Percentiles rank a stretch among this genome's conserved stretches.
phyloP scores from a whole-genome alignment of 1,140 invertebrate genomes.

The Drosophila erecta region DNA sequence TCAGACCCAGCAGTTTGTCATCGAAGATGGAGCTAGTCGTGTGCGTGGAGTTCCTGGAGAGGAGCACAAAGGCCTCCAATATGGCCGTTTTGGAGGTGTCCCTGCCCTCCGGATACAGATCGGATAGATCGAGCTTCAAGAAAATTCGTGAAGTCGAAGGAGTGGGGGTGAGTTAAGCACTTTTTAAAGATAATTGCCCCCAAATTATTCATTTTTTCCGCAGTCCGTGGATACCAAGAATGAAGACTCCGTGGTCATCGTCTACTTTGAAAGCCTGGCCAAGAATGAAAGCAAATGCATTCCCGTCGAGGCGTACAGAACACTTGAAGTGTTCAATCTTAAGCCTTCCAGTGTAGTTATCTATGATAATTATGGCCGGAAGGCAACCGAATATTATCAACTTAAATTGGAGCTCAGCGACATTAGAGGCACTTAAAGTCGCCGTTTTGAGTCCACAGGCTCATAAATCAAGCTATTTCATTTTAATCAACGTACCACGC shows the following conservation, averaged over 20 bases:
- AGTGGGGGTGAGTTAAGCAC: background rate
- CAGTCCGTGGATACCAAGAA: background rate
- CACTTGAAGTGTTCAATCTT: slow-evolving; percentile 87
- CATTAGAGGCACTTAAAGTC: slow-evolving; percentile 31
- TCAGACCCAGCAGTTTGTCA: background rate
- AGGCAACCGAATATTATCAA: slow-evolving; percentile 56
- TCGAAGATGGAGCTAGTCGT: background rate
- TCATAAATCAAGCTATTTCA: slow-evolving; percentile 19
- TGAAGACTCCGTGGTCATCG: background rate
- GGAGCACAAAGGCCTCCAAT: background rate
- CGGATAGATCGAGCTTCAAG: background rate
- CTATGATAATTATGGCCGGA: slow-evolving; percentile 95
- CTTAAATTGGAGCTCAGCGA: slow-evolving; percentile 49
- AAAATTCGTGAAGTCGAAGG: background rate
- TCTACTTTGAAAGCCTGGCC: slow-evolving; percentile 88
- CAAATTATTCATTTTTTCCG: background rate
- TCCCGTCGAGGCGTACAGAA: slow-evolving; percentile 91
- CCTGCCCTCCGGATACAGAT: background rate
- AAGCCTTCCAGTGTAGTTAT: slow-evolving; percentile 92
- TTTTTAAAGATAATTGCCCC: too few species aligned
- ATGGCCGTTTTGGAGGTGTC: background rate
- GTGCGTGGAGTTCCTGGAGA: background rate
- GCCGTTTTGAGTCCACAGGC: slow-evolving; percentile 8
- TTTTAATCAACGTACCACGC: background rate
- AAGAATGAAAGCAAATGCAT: slow-evolving; percentile 84